Base-by-base conservation (phyloP, 37 sponge, comb jelly and placozoan genomes). In the Hormiphora californensis region DNA sequence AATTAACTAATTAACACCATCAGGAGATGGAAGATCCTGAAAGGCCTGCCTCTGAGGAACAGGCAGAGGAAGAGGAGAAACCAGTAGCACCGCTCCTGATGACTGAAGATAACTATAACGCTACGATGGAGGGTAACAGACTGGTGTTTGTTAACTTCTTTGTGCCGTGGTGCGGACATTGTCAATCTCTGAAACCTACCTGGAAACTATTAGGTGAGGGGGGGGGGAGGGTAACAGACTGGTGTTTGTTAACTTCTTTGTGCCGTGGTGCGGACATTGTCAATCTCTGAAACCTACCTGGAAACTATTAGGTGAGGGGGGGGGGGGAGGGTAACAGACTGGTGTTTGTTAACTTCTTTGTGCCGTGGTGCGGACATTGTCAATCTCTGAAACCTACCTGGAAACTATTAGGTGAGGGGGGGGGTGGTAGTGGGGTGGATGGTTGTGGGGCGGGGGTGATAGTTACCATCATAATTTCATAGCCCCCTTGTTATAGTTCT, bases 241-340 rank as follows among this genome's bases (percentile, higher is more conserved):
- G 53, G 53, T 49, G n/a, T 73, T 73, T 46, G 17, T 73, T 2
- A 73, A 73, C 28, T 73, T 73, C 81, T 73, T 73, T 33, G 81
- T 73, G 0, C 81, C 81, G 41, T 73, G 81, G 81, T 73, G 81
- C 25, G 81, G 81, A 9, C 81, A 73, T 46, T 73, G 81, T 40
- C 81, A 73, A 46, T 43, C 40, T 23, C 81, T 73, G 7, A 73
- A 73, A 73, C 81, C 81, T 32, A 73, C 81, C n/a, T 73, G 81
- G 81, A 73, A 73, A 73, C 46, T 32, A 27, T 33, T 73, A 73
- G 81, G 81, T 73, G n/a, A 17, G 81, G n/a, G n/a, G n/a, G n/a
- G n/a, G n/a, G n/a, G n/a, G n/a, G n/a, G n/a, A n/a, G n/a, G n/a
- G n/a, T 36, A 73, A 73, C 44, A 27, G 38, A 15, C 81, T 73